Base-by-base conservation (phyloP, 2,113 vertebrate species). In the Aspidoscelis tigris region DNA sequence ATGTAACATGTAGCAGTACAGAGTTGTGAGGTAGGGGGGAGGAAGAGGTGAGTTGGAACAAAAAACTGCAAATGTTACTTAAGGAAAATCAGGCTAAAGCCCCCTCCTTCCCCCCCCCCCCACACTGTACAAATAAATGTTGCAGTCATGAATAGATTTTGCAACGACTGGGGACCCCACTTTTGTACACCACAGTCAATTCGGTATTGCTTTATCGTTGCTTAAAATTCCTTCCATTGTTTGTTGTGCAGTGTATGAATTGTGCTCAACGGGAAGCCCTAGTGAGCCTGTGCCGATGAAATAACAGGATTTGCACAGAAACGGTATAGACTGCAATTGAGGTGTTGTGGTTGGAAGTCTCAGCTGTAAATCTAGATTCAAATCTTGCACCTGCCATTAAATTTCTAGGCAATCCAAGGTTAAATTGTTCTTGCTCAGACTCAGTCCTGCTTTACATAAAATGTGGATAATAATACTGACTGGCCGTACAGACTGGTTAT, bases 61-160 rank as follows among this genome's bases (percentile, higher is more conserved):
- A 33, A 64, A 69, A 75, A 41, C 83, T 53, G 21, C 53, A 5
- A 12, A 72, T 1, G 1, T 21, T 44, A 0, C 16, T n/a, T 7
- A 66, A 75, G 88, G 11, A 16, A 50, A 65, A 26, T 3, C 3
- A 12, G 6, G 0, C 0, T 0, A 53, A 3, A 81, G 2, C 14
- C 80, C 21, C 21, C 41, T 53, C 61, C 39, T 0, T 84, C 84
- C 66, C 78, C 58, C 64, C 84, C 66, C 78, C 58, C 64, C 4
- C 64, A 68, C 78, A 64, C 44, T 84, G 43, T 83, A 26, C 43
- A 72, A 89, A 66, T 9, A 12, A 8, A 83, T 88, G 89, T 79
- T 88, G 85, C 84, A 84, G 89, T 80, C 44, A 1, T 78, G 50
- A 11, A 65, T 22, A 55, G 26, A 58, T 75, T 55, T 14, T 39